phyloP scores from a whole-genome alignment of 2,797 vertebrate species.

The Gallinago stenura region DNA sequence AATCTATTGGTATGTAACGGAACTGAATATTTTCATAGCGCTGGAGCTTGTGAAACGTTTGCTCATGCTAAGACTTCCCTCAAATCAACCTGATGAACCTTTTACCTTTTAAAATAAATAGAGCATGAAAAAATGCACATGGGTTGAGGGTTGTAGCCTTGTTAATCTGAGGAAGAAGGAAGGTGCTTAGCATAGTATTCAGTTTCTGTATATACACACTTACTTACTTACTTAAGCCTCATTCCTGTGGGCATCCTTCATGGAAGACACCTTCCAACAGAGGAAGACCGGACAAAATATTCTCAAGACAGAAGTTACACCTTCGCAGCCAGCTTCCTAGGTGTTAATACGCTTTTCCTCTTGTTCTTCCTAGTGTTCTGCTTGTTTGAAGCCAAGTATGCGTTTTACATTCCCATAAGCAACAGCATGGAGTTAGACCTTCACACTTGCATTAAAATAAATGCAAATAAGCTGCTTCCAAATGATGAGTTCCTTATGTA shows the following conservation, averaged over 20 bases:
- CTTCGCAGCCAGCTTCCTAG: background rate
- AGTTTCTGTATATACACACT: background rate
- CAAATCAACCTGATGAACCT: background rate
- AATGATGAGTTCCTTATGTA: background rate
- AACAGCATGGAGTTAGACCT: background rate
- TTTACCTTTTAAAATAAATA: conserved; percentile 19
- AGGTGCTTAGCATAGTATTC: background rate
- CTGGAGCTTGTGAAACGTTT: background rate
- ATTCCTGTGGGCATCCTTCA: background rate
- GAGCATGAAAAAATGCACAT: background rate
- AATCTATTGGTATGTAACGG: background rate
- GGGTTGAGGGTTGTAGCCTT: background rate
- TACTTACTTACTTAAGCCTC: background rate
- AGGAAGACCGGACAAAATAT: background rate
- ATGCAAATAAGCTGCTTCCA: background rate
- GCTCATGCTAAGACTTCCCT: background rate
- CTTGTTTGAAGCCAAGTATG: background rate
- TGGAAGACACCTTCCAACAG: background rate
- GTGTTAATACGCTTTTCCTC: accelerated
- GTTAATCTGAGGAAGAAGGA: background rate
- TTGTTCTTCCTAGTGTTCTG: background rate
- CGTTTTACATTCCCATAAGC: background rate
- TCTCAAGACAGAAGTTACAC: background rate
- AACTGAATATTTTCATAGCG: background rate
- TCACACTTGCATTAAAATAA: background rate